These are phyloP conservation scores for Hemicrepidius hirtus DNA, from an alignment of 2,888 invertebrate genomes.

Conservation along the genomic window DNA sequence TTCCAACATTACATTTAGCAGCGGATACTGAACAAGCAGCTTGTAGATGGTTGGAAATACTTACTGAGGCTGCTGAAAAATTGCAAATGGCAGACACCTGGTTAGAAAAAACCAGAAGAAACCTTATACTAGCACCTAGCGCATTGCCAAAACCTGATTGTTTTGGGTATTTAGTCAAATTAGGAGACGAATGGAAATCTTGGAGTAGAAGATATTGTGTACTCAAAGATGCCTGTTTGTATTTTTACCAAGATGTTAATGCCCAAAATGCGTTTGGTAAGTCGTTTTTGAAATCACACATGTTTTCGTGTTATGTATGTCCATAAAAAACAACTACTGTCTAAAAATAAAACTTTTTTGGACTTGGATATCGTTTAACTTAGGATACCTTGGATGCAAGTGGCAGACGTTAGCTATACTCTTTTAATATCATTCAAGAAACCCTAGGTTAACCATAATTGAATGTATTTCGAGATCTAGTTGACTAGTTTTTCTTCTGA, in stretches of 20 bases:
- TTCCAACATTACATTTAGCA: slow-evolving; percentile 84
- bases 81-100: slow-evolving; percentile 75
- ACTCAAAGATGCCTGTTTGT: slow-evolving; percentile 94
- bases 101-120: slow-evolving; percentile 85
- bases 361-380: no score
- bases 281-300: slow-evolving; percentile 35
- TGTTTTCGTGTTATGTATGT: no score
- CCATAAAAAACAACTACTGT: no score
- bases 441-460: no score
- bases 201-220: slow-evolving; percentile 96
- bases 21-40: slow-evolving; percentile 85
- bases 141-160: slow-evolving; percentile 91
- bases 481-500: no score
- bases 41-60: slow-evolving; percentile 85
- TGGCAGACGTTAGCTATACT: no score
- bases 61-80: slow-evolving; percentile 85
- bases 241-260: slow-evolving; percentile 92
- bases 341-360: no score
- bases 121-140: slow-evolving; percentile 87
- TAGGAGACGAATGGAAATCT: slow-evolving; percentile 89
- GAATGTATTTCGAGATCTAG: no score
- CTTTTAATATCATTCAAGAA: no score
- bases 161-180: slow-evolving; percentile 92
- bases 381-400: no score
- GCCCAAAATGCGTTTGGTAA: slow-evolving; percentile 92